A percentile compares a stretch with the other conserved stretches of the same genome.
Conservation (phyloP, 2,888 invertebrate genomes). For the Mimas tiliae region DNA sequence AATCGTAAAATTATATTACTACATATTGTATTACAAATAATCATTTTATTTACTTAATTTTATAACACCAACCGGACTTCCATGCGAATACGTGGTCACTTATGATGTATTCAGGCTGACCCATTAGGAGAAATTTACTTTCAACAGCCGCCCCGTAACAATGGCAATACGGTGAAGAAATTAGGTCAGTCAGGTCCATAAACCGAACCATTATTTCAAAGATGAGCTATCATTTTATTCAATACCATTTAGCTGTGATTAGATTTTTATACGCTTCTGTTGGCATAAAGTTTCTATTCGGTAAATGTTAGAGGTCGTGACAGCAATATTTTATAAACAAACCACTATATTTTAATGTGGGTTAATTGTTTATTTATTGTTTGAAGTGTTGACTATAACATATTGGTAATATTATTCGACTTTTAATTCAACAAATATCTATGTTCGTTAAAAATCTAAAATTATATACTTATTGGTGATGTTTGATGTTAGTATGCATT, state of each 20-base stretch:
- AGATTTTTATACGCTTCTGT: neutral
- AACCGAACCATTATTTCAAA: slow-evolving; percentile 24
- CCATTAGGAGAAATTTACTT: slow-evolving; percentile 71
- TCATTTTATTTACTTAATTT: neutral
- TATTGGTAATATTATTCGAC: no score
- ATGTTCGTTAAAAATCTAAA: no score
- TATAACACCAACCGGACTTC: slow-evolving; percentile 30
- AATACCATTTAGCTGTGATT: slow-evolving; percentile 18
- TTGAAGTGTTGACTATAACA: no score
- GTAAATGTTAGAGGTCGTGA: slow-evolving; percentile 5
- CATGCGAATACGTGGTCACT: slow-evolving; percentile 52
- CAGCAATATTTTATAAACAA: neutral
- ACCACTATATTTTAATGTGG: no score
- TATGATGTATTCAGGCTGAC: slow-evolving; percentile 65
- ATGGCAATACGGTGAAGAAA: slow-evolving; percentile 51
- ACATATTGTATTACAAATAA: neutral
- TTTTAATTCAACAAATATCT: no score
- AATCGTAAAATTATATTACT: no score
- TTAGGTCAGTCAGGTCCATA: slow-evolving; percentile 46
- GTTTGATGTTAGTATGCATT: no score
- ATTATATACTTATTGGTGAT: no score
- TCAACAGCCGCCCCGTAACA: slow-evolving; percentile 51
- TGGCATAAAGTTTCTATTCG: slow-evolving; percentile 11
- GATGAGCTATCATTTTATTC: slow-evolving; percentile 26
- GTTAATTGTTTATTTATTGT: no score